Conservation (phyloP, 2,797 vertebrate species). For the Erethizon dorsatum region DNA sequence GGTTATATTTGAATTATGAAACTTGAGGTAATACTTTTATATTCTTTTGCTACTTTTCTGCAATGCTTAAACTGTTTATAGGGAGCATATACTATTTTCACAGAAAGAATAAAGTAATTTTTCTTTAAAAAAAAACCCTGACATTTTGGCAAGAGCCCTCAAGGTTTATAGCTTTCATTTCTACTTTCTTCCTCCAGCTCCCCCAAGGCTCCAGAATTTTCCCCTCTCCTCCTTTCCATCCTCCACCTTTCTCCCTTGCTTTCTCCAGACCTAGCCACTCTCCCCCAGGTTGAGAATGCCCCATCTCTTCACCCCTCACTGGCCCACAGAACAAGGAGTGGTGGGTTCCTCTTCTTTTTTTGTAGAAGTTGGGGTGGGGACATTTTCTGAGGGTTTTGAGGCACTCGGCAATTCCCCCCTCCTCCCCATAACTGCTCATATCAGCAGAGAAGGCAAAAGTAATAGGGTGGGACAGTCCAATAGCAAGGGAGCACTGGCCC, state of each 20-base stretch:
- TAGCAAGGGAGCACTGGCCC: too few relatives aligned
- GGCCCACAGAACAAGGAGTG: background rate
- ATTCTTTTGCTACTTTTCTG: constrained; percentile 67
- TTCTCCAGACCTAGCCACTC: background rate
- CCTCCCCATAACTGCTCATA: background rate
- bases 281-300: background rate
- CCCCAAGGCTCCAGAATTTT: background rate
- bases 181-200: background rate
- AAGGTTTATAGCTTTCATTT: background rate
- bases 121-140: background rate
- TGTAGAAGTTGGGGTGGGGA: background rate
- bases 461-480: too few relatives aligned
- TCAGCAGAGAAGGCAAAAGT: background rate
- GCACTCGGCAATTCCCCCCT: background rate
- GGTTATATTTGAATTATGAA: constrained; percentile 75
- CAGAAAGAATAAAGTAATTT: constrained; percentile 29
- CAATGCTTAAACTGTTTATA: constrained; percentile 52
- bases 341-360: background rate
- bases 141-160: background rate
- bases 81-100: constrained; percentile 43
- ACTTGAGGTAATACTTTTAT: constrained; percentile 62
- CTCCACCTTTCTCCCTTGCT: background rate
- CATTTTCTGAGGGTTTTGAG: background rate
- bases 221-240: background rate
- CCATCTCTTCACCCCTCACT: background rate